A percentile compares a stretch with the other conserved stretches of the same genome.
These are phyloP conservation scores for Dendrocincla fuliginosa DNA, from an alignment of 2,797 vertebrate genomes.

Conservation along the genomic window DNA sequence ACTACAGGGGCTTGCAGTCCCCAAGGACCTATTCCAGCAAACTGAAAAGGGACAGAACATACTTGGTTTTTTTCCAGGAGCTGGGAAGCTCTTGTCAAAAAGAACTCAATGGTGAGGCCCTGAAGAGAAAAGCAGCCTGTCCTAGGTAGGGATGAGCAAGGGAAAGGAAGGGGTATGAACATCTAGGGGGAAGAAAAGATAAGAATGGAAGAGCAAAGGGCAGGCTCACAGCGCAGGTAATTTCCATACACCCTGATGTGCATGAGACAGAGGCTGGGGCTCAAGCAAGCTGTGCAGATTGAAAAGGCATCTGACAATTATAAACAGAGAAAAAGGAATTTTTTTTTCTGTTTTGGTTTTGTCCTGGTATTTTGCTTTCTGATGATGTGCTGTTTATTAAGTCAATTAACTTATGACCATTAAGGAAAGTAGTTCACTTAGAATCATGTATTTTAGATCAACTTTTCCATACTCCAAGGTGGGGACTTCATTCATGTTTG, in stretches of 20 bases:
- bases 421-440: background rate
- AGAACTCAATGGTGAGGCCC: background rate
- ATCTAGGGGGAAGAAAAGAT: background rate
- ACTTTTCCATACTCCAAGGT: background rate
- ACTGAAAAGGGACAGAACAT: background rate
- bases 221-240: background rate
- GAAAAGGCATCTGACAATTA: background rate
- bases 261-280: background rate
- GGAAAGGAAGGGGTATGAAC: background rate
- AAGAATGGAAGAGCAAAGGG: background rate
- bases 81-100: background rate
- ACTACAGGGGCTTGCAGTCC: background rate
- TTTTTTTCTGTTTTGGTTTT: background rate
- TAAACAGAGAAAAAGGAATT: background rate
- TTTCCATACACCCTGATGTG: accelerated
- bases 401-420: background rate
- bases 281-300: background rate
- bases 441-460: background rate
- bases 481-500: background rate
- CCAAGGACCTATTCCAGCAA: background rate
- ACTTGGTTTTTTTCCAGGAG: background rate
- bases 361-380: background rate
- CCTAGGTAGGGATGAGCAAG: too few species aligned
- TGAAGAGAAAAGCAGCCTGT: background rate
- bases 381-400: background rate